phyloP scores from a whole-genome alignment of 2,113 vertebrate genomes.

The Aplodontia rufa region DNA sequence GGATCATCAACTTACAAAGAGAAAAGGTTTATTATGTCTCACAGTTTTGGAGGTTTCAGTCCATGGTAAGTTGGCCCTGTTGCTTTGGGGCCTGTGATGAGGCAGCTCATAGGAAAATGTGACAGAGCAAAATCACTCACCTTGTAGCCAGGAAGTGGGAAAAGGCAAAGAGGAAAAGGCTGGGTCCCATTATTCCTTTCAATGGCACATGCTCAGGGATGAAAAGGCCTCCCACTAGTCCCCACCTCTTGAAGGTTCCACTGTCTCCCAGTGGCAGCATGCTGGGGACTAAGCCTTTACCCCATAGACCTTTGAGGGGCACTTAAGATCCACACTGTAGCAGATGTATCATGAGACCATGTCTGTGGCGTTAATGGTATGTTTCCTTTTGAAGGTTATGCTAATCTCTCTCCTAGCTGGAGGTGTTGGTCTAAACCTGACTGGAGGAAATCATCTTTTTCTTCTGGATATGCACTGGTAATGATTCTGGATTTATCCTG shows the following conservation, averaged over 20 bases:
- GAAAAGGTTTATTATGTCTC: background rate
- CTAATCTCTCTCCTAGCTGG: constrained; percentile 95
- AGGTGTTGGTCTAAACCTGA: constrained; percentile 94
- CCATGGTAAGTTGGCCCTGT: background rate
- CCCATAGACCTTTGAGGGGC: background rate
- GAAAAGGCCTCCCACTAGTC: background rate
- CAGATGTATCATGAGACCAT: background rate
- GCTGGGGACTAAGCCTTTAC: background rate
- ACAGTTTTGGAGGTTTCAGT: background rate
- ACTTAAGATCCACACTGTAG: background rate
- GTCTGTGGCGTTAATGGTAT: background rate
- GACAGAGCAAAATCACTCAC: background rate
- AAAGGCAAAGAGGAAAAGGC: background rate
- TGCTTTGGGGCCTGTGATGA: background rate
- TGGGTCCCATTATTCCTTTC: background rate
- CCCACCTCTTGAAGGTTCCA: background rate
- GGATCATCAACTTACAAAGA: background rate
- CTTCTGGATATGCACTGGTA: constrained; percentile 99
- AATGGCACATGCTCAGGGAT: background rate
- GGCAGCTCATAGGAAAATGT: background rate
- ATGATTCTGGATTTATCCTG: constrained; percentile 39
- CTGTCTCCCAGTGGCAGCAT: background rate
- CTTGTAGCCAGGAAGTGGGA: background rate
- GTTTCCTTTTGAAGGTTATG: constrained; percentile 89
- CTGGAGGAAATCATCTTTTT: constrained; percentile 97